A percentile compares a stretch with the other conserved stretches of the same genome.
Conservation (phyloP, 2,113 vertebrate species). For the Saguinus midas region DNA sequence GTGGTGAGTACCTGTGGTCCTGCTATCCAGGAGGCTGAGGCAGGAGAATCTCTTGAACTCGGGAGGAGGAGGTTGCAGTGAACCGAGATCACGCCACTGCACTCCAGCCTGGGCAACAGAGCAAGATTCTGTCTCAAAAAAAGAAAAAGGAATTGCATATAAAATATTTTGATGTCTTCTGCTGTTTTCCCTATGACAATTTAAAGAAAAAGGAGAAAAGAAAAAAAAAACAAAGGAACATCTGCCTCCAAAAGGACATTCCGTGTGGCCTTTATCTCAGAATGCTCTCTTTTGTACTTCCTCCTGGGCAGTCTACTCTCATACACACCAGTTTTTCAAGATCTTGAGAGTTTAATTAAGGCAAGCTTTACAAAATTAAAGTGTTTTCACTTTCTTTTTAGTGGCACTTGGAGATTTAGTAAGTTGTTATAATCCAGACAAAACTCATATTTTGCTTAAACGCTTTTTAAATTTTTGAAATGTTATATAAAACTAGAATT, state of each 20-base stretch:
- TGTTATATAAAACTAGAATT: not conserved
- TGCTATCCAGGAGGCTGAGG: not conserved
- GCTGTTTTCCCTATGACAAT: not conserved
- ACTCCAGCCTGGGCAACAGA: not conserved
- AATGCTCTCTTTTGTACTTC: not conserved
- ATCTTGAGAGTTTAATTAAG: constrained; percentile 29
- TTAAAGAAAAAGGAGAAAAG: not conserved
- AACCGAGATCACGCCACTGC: not conserved
- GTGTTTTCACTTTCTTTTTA: not conserved
- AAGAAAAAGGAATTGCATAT: not conserved
- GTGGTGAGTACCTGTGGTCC: not conserved
- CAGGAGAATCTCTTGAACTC: not conserved
- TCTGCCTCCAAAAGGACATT: not conserved
- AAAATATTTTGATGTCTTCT: not conserved
- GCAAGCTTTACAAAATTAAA: constrained; percentile 15
- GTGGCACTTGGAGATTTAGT: not conserved
- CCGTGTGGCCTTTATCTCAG: not conserved
- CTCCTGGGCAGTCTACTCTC: not conserved
- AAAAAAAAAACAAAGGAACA: too few relatives aligned
- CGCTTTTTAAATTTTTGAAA: not conserved
- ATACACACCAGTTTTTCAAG: not conserved
- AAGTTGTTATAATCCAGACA: not conserved
- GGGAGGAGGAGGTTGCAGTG: not conserved
- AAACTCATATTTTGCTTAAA: constrained; percentile 27
- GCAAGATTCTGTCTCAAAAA: not conserved